phyloP scores from a whole-genome alignment of 2,888 invertebrate species.

The Lepidocyrtinus sp. region DNA sequence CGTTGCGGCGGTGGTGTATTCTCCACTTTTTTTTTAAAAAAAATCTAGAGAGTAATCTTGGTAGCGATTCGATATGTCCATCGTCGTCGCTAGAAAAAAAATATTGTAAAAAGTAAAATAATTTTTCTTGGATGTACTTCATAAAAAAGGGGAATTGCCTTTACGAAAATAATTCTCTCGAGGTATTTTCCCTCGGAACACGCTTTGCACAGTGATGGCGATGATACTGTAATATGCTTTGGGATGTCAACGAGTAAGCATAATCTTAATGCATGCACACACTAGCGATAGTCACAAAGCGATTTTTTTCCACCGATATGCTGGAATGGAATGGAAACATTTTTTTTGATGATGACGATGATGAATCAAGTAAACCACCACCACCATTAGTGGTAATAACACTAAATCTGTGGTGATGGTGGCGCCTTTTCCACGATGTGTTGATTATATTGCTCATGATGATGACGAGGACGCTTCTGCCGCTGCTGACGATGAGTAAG shows the following conservation, averaged over 20 bases:
- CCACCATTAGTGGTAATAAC: slow-evolving; percentile 59
- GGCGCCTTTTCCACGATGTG: slow-evolving; percentile 61
- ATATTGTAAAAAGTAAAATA: background rate
- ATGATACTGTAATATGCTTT: no score
- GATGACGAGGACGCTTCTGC: background rate
- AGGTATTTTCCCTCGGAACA: no score
- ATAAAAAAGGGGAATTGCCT: background rate
- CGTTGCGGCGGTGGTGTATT: slow-evolving; percentile 9
- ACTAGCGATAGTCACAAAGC: no score
- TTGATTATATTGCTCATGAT: slow-evolving; percentile 42
- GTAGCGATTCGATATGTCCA: background rate
- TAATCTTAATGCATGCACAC: no score
- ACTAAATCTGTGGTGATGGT: slow-evolving; percentile 60
- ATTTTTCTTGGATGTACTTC: background rate
- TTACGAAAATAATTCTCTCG: background rate
- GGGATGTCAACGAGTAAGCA: no score
- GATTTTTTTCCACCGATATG: no score
- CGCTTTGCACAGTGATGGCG: no score
- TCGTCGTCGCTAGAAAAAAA: background rate
- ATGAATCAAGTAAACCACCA: slow-evolving; percentile 63
- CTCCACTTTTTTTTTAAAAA: slow-evolving; percentile 10
- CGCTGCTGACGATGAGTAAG: slow-evolving; percentile 59
- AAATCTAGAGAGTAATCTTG: no score
- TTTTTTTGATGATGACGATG: slow-evolving; percentile 23
- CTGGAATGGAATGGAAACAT: background rate